phyloP scores from a whole-genome alignment of 2,797 vertebrate genomes.

The Psittacula derbiana region DNA sequence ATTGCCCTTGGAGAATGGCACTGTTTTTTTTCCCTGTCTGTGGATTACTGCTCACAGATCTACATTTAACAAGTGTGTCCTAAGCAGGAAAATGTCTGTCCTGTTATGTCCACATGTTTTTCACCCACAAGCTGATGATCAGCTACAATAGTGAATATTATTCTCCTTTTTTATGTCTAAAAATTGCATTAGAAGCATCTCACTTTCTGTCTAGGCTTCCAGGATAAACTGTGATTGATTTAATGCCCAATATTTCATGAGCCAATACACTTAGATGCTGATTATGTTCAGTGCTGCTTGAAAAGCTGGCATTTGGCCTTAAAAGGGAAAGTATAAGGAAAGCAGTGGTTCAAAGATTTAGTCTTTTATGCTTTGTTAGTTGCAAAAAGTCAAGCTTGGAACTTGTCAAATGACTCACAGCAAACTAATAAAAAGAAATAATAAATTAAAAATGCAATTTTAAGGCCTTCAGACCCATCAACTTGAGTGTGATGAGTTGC shows the following conservation, averaged over 20 bases:
- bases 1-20: background rate
- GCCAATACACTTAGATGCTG: background rate
- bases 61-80: background rate
- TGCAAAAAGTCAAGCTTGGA: background rate
- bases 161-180: background rate
- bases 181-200: background rate
- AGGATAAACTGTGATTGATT: constrained; percentile 10
- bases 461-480: background rate
- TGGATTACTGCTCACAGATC: background rate
- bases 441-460: background rate
- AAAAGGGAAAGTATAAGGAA: background rate
- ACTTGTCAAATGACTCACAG: background rate
- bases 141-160: background rate
- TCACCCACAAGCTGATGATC: background rate
- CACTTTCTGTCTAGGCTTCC: background rate
- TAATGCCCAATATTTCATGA: background rate
- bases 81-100: background rate
- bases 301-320: constrained; percentile 7
- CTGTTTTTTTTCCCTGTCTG: rapidly evolving
- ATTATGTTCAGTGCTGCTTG: background rate
- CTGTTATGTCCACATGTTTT: background rate
- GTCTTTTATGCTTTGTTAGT: constrained; percentile 3
- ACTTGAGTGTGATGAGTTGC: background rate
- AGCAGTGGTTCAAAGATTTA: background rate
- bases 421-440: background rate